Evolutionary conservation across 2,797 vertebrate species (phyloP), one percentile per base, ranked within the genome.

Genomic region (Sylvilagus floridanus): DNA sequence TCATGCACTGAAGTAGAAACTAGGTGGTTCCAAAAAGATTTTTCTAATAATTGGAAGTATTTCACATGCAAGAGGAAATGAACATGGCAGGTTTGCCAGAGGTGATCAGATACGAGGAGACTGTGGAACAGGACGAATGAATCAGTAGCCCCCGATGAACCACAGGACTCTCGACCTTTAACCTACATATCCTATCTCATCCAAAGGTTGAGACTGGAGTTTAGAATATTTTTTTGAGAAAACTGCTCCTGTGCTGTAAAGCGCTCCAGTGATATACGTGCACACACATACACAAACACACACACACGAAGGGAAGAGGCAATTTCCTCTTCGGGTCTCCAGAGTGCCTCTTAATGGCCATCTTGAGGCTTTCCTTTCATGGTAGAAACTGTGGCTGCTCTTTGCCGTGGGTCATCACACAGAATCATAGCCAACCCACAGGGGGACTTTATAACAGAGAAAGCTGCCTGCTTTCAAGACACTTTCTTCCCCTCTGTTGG

Each of bases 1-100:
- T 85, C 32, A 87, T 26, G 62, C 32, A 73, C 30, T 92, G 26
- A 50, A 88, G 57, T 81, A 50, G 2, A 65, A 19, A 71, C 30
- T 65, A 89, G 12, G 68, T 10, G 37, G 16, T 68, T 87, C 57
- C 10, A 52, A 94, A n/a, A 92, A 65, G 50, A 91, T 60, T 85
- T 92, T 57, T 57, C 32, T 71, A 75, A 69, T 91, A 71, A 63
- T 6, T 91, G 50, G 47, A 28, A 28, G 65, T 52, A 60, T 83
- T 82, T 95, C 57, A 81, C 62, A 14, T 81, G 86, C 89, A 94
- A 77, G 8, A 84, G 72, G 22, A 88, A 92, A 65, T 73, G 32
- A 66, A 84, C 65, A 30, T 16, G n/a, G 62, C 84, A 77, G 62
- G 22, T 47, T 72, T 85, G 88, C 62, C 83, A 87, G 63, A 82